Evolutionary conservation across 2,797 vertebrate species (phyloP).

Genomic region (Nyctalus aviator): DNA sequence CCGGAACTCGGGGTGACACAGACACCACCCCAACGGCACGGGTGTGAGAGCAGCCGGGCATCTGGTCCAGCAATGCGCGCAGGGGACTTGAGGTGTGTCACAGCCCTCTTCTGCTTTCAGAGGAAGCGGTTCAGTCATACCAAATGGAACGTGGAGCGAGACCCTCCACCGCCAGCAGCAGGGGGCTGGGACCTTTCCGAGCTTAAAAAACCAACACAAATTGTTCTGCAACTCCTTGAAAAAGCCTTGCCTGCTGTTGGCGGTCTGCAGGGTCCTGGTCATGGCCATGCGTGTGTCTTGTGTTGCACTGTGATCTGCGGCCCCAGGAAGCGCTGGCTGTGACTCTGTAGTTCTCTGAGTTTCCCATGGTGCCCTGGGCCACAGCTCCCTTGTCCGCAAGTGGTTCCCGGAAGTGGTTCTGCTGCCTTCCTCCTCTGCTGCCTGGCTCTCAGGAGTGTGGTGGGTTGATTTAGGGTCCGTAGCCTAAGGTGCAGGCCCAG

Average conservation of each 20-base stretch:
- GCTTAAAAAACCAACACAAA: too few species aligned
- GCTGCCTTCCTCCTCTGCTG: rapidly evolving
- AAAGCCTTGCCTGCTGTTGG: not conserved
- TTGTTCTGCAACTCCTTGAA: too few species aligned
- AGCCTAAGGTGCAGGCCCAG: not conserved
- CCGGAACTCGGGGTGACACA: not conserved
- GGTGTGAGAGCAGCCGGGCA: too few species aligned
- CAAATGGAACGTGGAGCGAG: not conserved
- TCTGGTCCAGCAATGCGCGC: too few species aligned
- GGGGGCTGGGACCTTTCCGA: not conserved
- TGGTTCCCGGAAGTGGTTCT: rapidly evolving
- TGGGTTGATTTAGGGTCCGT: rapidly evolving
- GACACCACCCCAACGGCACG: rapidly evolving
- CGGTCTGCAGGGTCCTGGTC: not conserved
- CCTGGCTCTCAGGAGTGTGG: too few species aligned
- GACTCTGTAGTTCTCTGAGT: not conserved
- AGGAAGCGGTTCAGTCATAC: not conserved
- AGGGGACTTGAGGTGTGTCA: too few species aligned
- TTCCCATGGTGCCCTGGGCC: not conserved
- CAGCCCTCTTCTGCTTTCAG: not conserved
- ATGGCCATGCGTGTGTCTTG: rapidly evolving
- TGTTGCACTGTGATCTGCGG: too few species aligned
- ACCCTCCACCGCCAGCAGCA: not conserved
- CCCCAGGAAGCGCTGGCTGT: not conserved
- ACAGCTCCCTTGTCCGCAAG: not conserved